Evolutionary conservation across 2,113 vertebrate species (phyloP), one percentile per base, ranked within the genome.

Genomic region (Notiomystis cincta): DNA sequence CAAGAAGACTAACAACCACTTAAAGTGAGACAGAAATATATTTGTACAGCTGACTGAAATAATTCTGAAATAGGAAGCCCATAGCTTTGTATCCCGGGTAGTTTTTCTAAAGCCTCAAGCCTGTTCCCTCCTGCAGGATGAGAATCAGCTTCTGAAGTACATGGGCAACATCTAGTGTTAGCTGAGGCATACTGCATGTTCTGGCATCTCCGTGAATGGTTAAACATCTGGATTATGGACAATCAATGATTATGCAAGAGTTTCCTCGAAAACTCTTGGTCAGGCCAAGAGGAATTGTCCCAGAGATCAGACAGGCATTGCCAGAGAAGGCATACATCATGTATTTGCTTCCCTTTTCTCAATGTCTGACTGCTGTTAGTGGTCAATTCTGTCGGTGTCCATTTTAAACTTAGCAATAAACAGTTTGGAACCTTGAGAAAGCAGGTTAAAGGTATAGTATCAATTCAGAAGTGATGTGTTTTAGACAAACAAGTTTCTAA

Each of bases 121-220:
- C n/a, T 31, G 7, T 20, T 87, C 24, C 4, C 2, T 61, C 72
- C 37, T 7, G 19, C 24, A 15, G 12, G 28, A 18, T 6, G 20
- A n/a, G 1, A n/a, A 53, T 40, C n/a, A 50, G 33, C 30, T 76
- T 72, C 57, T 91, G 51, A 76, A 83, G 66, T 27, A 62, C 65
- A 44, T 21, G 50, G 25, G 91, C 72, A 93, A 23, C 96, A 95
- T 58, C 95, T 97, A 90, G 94, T 45, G 95, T 87, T 92, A 66
- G 33, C 13, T 50, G 37, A 31, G 23, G 17, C 25, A 45, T 15
- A 76, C 18, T 62, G 66, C 81, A 53, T 23, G 37, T 57, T 67
- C 19, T 0, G 1, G 14, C 15, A 47, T 16, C 40, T 33, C 56
- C 0, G 0, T 11, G 27, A 57, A 42, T 0, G 4, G 30, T 4